Percentiles rank a stretch among this genome's conserved stretches.
Evolutionary conservation across 2,113 vertebrate species (phyloP).

Genomic region (Synchiropus splendidus): DNA sequence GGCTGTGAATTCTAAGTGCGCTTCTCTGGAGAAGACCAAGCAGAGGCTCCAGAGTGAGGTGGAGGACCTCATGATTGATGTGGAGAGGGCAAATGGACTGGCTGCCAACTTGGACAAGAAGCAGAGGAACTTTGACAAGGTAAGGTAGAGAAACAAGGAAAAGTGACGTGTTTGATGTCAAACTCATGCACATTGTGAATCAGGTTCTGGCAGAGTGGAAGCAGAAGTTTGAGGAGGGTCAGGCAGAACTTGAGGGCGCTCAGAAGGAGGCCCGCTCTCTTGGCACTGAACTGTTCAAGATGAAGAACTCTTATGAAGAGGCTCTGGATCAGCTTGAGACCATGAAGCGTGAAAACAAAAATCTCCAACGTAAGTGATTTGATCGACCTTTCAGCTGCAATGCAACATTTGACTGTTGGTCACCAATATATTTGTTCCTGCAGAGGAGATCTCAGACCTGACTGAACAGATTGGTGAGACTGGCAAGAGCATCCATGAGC

Average conservation of each 20-base stretch:
- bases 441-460: slow-evolving; percentile 54
- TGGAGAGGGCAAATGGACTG: slow-evolving; percentile 44
- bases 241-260: slow-evolving; percentile 62
- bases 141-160: slow-evolving; percentile 1
- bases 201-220: slow-evolving; percentile 48
- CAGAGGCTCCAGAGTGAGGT: slow-evolving; percentile 53
- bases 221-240: slow-evolving; percentile 46
- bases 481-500: slow-evolving; percentile 50
- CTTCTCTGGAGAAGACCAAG: slow-evolving; percentile 55
- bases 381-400: background rate
- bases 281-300: slow-evolving; percentile 74
- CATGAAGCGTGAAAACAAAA: slow-evolving; percentile 50
- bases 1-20: slow-evolving; percentile 49
- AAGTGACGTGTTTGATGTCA: too few relatives aligned
- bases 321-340: slow-evolving; percentile 55
- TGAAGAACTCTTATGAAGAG: slow-evolving; percentile 77
- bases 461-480: slow-evolving; percentile 53
- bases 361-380: slow-evolving; percentile 39
- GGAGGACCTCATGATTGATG: slow-evolving; percentile 57
- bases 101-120: slow-evolving; percentile 52
- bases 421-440: background rate
- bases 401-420: background rate
- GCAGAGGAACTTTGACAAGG: slow-evolving; percentile 53
- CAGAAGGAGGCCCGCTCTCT: slow-evolving; percentile 73
- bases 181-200: background rate